These are phyloP conservation scores for Subacronicta megacephala DNA, from an alignment of 2,888 invertebrate species.

Conservation along the genomic window DNA sequence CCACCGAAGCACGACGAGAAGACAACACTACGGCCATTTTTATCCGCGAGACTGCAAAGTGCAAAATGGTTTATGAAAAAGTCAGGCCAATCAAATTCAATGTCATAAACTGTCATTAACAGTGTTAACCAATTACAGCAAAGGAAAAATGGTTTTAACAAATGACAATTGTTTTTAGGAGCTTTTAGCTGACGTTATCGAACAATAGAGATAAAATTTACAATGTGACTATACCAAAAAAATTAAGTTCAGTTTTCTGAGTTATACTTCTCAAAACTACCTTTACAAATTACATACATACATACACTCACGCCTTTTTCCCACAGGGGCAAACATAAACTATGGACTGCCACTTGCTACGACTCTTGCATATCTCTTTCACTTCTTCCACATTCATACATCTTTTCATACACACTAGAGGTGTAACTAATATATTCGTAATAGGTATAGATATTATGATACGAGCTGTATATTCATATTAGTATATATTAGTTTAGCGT, in stretches of 20 bases:
- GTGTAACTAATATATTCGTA: too few species aligned
- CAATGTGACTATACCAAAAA: slow-evolving; percentile 38
- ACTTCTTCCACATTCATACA: too few species aligned
- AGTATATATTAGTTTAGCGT: too few species aligned
- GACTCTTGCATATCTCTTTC: too few species aligned
- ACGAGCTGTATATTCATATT: too few species aligned
- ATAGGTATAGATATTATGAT: too few species aligned
- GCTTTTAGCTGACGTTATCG: slow-evolving; percentile 12
- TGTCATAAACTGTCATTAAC: slow-evolving; percentile 34
- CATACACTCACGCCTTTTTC: too few species aligned
- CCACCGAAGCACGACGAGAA: slow-evolving; percentile 72
- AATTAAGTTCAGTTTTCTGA: not conserved
- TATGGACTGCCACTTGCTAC: too few species aligned
- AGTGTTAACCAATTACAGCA: slow-evolving; percentile 52
- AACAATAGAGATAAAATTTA: slow-evolving; percentile 19
- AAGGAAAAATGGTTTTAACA: slow-evolving; percentile 31
- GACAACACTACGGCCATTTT: slow-evolving; percentile 87
- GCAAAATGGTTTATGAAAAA: slow-evolving; percentile 42
- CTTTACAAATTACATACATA: too few species aligned
- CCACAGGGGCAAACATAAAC: too few species aligned
- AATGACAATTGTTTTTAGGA: slow-evolving; percentile 46
- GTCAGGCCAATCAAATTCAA: slow-evolving; percentile 64
- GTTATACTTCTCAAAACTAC: too few species aligned
- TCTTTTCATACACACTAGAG: too few species aligned
- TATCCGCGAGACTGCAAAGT: slow-evolving; percentile 81